Base-by-base conservation (phyloP, 2,113 vertebrate genomes). In the Oriolus oriolus region DNA sequence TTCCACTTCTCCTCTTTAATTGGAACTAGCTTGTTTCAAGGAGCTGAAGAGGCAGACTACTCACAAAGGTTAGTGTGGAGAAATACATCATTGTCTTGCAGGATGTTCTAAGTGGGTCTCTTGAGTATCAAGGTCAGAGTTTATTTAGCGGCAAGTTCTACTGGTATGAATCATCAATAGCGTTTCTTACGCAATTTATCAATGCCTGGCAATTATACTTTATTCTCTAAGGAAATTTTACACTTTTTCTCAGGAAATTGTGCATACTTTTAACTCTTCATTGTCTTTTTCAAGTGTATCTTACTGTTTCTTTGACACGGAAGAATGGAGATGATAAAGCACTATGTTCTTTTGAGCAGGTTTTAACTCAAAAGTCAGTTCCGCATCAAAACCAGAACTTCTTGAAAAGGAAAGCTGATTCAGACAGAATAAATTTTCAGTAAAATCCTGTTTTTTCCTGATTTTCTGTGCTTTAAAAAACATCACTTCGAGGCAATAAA, bases 31-130 rank as follows among this genome's bases (percentile, higher is more conserved):
- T 96, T 87, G 95, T 96, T 98, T 94, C 85, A 95, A 91, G 93
- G 78, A 94, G 89, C 69, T 94, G 95, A 92, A 95, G 85, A 96
- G 52, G 73, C 71, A 89, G 70, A 81, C 87, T 95, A 24, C 84
- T 95, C 92, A 89, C 84, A 96, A 86, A 96, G 96, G 96, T 97
- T 96, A 91, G 63, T 28, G 41, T 79, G 87, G 81, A 92, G 96
- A 97, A 97, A 96, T 95, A 88, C 10, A 96, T 96, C 94, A 97
- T 94, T 97, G 94, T 96, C 86, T 97, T 97, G n/a, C 76, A 91
- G 71, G 84, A 94, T 94, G 95, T 95, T 97, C 53, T 95, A 97
- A 97, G 87, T 97, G 68, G 91, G 59, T 96, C 79, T 94, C 93
- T 83, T 53, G 85, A 97, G 96, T 95, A 95, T 94, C 87, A 96